Evolutionary conservation across 2,113 vertebrate genomes (phyloP), one percentile per base, ranked within the genome.

Genomic region (Corythaeola cristata): DNA sequence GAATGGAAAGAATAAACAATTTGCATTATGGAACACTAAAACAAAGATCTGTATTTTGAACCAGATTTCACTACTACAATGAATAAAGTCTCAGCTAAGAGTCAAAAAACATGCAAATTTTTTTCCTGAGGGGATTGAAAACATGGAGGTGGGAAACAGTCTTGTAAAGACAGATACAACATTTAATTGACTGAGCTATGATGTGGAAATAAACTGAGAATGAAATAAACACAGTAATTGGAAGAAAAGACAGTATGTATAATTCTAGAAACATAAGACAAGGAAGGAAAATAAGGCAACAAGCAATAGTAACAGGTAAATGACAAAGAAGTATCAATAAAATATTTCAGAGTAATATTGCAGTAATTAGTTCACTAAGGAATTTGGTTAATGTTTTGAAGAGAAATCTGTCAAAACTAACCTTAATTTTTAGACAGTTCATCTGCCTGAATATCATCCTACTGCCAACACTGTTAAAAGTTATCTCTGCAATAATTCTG

Each of bases 351-450:
- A 92, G 45, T 91, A 93, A 91, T 95, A 91, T 41, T 71, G 66
- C 39, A 69, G 35, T 95, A 96, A 96, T 94, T 96, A 96, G 93
- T 95, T 85, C 9, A 88, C 92, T 95, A 79, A 96, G 93, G 87
- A 74, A 96, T 95, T 95, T 79, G 45, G 72, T 95, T 97, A 93
- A 91, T 66, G 33, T 86, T 97, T 96, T 95, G 85, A 94, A 92
- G 79, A 88, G 45, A 92, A 96, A 95, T 80, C 66, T 97, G 84
- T 96, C 85, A 97, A 96, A 91, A 64, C 28, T 88, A 89, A 58
- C 49, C 56, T 94, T 88, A 96, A 76, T 93, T 96, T 97, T 96
- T 92, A 85, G 86, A 93, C 92, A 77, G 58, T 44, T 45, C 23
- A 6, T 84, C 93, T 82, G 19, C 28, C 76, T 93, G 28, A 52